Percentiles rank a stretch among this genome's conserved stretches.
These are phyloP conservation scores for Nipponacmea schrenckii DNA, from an alignment of 2,888 invertebrate genomes.

Conservation along the genomic window DNA sequence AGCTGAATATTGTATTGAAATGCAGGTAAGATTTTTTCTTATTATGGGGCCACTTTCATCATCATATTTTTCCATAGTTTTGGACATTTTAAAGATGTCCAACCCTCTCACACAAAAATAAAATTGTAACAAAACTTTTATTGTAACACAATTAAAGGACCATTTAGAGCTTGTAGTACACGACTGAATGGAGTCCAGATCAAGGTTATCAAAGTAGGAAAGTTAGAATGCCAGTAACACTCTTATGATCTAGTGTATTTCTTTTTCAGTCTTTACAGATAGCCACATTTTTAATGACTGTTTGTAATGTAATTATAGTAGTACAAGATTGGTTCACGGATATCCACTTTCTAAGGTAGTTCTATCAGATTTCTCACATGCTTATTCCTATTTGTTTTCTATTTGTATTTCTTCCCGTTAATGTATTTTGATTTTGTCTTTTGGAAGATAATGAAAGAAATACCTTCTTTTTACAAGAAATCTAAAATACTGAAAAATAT, in stretches of 20 bases:
- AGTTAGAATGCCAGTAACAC: too few species aligned
- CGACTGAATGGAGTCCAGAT: too few species aligned
- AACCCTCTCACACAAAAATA: neutral
- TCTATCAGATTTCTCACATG: neutral
- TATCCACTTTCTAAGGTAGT: conserved; percentile 73
- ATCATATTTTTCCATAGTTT: too few species aligned
- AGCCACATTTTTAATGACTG: conserved; percentile 84
- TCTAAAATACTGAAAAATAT: too few species aligned
- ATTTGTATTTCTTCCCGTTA: neutral
- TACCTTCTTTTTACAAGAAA: too few species aligned
- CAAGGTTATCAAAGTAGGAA: too few species aligned
- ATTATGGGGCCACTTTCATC: too few species aligned
- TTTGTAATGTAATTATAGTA: conserved; percentile 89
- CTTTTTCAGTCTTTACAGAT: conserved; percentile 75
- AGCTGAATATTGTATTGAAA: conserved; percentile 86
- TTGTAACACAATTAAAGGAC: neutral
- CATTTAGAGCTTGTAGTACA: too few species aligned
- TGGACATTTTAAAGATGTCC: neutral
- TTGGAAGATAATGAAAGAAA: neutral
- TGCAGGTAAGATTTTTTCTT: conserved; percentile 57
- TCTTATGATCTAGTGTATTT: too few species aligned
- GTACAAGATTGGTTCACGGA: conserved; percentile 91
- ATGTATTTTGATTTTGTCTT: too few species aligned
- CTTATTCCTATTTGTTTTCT: neutral
- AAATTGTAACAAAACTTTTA: neutral